Evolutionary conservation across 1,140 invertebrate species (phyloP).

Genomic region (Drosophila erecta): DNA sequence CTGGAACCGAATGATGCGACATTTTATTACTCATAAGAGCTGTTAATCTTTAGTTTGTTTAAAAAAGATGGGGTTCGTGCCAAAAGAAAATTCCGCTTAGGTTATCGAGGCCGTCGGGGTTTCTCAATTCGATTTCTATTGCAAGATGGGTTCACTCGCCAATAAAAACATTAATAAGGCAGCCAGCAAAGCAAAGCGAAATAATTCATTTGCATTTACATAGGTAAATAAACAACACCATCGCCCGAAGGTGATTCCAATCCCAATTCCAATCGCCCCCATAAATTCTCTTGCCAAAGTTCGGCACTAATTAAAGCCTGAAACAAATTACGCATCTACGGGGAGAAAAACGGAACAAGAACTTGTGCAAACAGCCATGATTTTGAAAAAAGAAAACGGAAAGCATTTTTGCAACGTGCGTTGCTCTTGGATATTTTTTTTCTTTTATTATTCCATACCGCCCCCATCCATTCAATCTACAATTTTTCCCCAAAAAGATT

Average conservation of each 20-base stretch:
- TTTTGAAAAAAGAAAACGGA: conserved; percentile 30
- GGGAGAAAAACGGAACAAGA: background rate
- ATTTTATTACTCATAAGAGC: no score
- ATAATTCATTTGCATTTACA: conserved; percentile 47
- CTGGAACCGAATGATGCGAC: background rate
- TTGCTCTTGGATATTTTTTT: conserved; percentile 7
- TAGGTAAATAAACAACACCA: conserved; percentile 34
- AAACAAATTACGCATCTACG: conserved; percentile 33
- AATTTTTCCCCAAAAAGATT: background rate
- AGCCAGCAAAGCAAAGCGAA: conserved; percentile 19
- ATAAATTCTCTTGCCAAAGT: conserved; percentile 27
- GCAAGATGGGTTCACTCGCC: background rate
- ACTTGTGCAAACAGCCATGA: conserved; percentile 26
- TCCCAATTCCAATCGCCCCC: conserved; percentile 23
- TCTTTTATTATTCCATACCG: background rate
- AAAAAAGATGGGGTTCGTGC: background rate
- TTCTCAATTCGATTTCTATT: conserved; percentile 19
- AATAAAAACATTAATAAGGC: conserved; percentile 27
- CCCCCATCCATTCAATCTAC: background rate
- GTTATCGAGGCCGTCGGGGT: conserved; percentile 9
- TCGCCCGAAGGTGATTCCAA: conserved; percentile 41
- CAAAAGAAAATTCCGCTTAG: background rate
- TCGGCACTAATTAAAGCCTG: conserved; percentile 36
- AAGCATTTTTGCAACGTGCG: conserved; percentile 35
- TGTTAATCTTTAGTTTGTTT: background rate